These are phyloP conservation scores for Helicolenus hilgendorfi DNA, from an alignment of 2,797 vertebrate species.

Conservation along the genomic window DNA sequence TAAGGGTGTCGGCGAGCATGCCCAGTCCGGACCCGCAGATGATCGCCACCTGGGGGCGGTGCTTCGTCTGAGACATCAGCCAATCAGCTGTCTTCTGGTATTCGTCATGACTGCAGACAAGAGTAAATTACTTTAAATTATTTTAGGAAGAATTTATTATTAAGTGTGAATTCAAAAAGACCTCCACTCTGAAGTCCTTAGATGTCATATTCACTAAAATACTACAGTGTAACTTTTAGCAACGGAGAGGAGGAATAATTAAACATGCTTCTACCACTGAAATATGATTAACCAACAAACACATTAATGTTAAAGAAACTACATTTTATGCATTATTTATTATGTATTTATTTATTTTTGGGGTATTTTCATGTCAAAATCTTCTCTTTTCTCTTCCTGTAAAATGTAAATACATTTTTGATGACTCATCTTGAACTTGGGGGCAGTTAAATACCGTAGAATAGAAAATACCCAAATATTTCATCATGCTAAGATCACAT, in stretches of 20 bases:
- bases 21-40: conserved; percentile 93
- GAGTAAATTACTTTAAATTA: background rate
- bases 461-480: background rate
- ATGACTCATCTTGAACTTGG: background rate
- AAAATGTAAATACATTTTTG: background rate
- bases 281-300: background rate
- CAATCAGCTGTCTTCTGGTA: conserved; percentile 91
- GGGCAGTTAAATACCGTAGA: background rate
- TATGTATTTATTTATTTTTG: background rate
- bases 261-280: too few relatives aligned
- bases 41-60: conserved; percentile 91
- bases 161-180: background rate
- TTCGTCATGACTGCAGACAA: conserved; percentile 85
- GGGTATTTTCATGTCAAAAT: background rate
- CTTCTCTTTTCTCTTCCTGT: background rate
- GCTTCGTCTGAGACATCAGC: conserved; percentile 88
- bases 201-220: background rate
- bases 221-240: background rate
- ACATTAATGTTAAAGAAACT: background rate
- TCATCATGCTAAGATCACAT: background rate
- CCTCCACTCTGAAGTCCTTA: too few relatives aligned
- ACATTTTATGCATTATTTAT: background rate
- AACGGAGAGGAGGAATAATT: background rate
- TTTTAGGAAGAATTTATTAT: too few relatives aligned
- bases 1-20: conserved; percentile 89